Conservation (phyloP, 2,797 vertebrate genomes). For the Ambastaia sidthimunki region DNA sequence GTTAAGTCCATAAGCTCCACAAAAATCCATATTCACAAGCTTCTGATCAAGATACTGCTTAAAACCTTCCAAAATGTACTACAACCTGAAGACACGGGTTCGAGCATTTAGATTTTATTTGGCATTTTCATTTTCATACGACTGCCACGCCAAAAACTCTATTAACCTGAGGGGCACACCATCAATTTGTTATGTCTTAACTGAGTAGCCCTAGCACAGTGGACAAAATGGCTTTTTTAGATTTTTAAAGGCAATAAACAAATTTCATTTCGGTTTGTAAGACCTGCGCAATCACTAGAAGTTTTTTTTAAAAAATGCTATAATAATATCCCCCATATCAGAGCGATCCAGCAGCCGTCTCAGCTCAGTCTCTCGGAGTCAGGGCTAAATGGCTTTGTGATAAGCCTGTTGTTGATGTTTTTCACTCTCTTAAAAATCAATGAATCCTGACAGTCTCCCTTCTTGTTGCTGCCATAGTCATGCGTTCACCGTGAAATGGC, state of each 20-base stretch:
- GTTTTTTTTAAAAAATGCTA: conserved; percentile 34
- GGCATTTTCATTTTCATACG: conserved; percentile 34
- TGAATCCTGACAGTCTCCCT: conserved; percentile 58
- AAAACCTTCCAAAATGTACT: conserved; percentile 19
- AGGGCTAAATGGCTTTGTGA: conserved; percentile 51
- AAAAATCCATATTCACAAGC: conserved; percentile 48
- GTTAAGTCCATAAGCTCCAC: conserved; percentile 40
- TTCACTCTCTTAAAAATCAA: conserved; percentile 58
- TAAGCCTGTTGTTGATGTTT: conserved; percentile 58
- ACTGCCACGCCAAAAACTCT: conserved; percentile 40
- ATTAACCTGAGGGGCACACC: conserved; percentile 40
- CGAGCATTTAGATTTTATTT: conserved; percentile 39
- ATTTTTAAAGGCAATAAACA: conserved; percentile 24
- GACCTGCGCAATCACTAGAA: conserved; percentile 18
- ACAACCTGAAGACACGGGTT: conserved; percentile 21
- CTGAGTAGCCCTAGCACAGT: neutral
- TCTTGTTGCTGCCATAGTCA: conserved; percentile 52
- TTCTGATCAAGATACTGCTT: conserved; percentile 42
- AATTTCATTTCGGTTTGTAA: conserved; percentile 13
- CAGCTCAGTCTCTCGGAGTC: conserved; percentile 36
- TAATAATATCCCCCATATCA: conserved; percentile 14
- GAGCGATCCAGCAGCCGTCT: conserved; percentile 24
- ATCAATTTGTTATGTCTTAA: conserved; percentile 34
- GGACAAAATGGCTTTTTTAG: conserved; percentile 33
- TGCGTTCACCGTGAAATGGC: conserved; percentile 57